Base-by-base conservation (phyloP, 1,140 invertebrate species). In the Zophobas morio region DNA sequence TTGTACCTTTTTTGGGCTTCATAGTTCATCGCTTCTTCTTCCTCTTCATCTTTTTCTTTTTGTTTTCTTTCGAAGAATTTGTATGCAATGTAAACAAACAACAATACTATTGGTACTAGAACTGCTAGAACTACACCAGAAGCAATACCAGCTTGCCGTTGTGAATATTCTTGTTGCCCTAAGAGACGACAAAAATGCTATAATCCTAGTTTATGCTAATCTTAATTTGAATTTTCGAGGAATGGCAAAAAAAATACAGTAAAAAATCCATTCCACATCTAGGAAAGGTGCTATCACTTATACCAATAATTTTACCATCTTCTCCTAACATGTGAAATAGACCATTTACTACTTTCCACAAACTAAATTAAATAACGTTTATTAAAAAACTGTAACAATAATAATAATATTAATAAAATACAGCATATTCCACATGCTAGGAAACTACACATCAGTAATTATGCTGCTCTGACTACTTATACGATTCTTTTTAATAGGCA, bases 91-190 rank as follows among this genome's bases (percentile, higher is more conserved):
- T 93, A 95, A 66, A 94, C 88, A 36, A 95, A 87, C 1, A 94
- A 84, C 56, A 96, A 84, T 6, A 96, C 81, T 36, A 95, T 88
- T 0, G 95, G 95, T 73, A 96, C 86, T 78, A 96, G 86, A 34
- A 94, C 90, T 4, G 91, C 92, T 35, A 94, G 83, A 74, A 95
- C 91, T 81, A 95, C 93, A 57, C 93, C 94, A 81, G 91, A 90
- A 2, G 94, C 93, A n/a, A 93, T 88, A 34, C 94, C 94, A 1
- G 94, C 91, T 80, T 94, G 92, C 47, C 92, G 89, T 1, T 92
- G 89, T 40, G 94, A 94, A 84, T 93, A 94, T 85, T 95, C 93
- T 84, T 95, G 92, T 78, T 93, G 90, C 84, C 93, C 94, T 95
- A 87, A 77, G 79, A 33, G 60, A 66, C 20, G 20, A 20, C 20